Conservation (phyloP, 1,140 invertebrate species). For the Drosophila asahinai region DNA sequence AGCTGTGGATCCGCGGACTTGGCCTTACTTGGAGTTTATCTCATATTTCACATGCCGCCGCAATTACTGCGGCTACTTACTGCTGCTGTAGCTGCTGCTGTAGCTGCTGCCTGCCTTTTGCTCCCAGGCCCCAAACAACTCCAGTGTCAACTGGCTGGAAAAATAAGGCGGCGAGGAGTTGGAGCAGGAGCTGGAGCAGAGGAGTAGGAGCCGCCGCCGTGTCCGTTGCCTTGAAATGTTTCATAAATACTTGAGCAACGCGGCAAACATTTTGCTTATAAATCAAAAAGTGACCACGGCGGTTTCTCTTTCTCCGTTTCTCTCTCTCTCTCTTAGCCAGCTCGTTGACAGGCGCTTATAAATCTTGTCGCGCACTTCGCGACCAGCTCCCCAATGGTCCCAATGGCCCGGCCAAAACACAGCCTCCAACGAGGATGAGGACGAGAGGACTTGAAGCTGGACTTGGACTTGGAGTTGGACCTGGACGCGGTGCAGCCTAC, state of each 20-base stretch:
- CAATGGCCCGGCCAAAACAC: conserved; percentile 15
- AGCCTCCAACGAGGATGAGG: conserved; percentile 23
- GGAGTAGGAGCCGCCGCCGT: conserved; percentile 52
- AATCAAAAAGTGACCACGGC: conserved; percentile 80
- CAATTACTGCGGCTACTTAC: conserved; percentile 80
- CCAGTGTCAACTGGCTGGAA: conserved; percentile 73
- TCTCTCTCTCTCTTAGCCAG: conserved; percentile 26
- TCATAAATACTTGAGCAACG: conserved; percentile 75
- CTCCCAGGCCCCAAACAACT: conserved; percentile 44
- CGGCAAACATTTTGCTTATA: conserved; percentile 81
- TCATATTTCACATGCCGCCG: conserved; percentile 83
- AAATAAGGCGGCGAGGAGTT: conserved; percentile 34
- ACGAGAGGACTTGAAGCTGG: conserved; percentile 8
- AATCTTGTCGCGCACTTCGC: conserved; percentile 80
- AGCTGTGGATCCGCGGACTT: conserved; percentile 37
- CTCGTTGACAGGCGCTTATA: conserved; percentile 81
- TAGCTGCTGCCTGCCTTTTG: conserved; percentile 29
- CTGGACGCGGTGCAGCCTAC: conserved; percentile 37
- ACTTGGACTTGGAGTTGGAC: conserved; percentile 14
- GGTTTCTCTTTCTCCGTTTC: conserved; percentile 42
- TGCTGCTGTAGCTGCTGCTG: conserved; percentile 19
- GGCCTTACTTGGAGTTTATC: conserved; percentile 82
- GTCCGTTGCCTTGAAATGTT: conserved; percentile 77
- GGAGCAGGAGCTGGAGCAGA: background rate
- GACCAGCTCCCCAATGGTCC: conserved; percentile 30